A percentile compares a stretch with the other conserved stretches of the same genome.
Conservation (phyloP, 2,113 vertebrate species). For the Microtus montanus region DNA sequence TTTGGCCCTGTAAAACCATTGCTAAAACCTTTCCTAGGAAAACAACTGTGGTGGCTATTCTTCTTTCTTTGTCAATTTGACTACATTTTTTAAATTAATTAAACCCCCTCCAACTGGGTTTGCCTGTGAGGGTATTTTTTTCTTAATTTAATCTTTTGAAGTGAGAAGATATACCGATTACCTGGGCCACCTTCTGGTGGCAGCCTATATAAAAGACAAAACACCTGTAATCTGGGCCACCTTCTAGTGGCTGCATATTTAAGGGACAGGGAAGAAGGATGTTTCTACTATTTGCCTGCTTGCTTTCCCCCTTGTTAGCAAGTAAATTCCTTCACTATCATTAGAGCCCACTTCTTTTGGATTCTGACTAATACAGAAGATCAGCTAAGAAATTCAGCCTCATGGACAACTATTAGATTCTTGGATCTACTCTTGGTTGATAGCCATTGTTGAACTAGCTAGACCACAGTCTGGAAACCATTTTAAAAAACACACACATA, state of each 20-base stretch:
- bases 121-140: too few relatives aligned
- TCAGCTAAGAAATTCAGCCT: not conserved
- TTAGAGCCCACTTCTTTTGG: not conserved
- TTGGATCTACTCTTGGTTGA: not conserved
- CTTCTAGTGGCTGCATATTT: not conserved
- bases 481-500: too few relatives aligned
- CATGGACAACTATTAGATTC: not conserved
- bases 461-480: too few relatives aligned
- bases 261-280: not conserved
- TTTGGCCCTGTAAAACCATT: too few relatives aligned
- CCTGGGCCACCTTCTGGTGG: not conserved
- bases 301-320: not conserved
- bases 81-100: not conserved
- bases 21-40: not conserved
- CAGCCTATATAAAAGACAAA: not conserved
- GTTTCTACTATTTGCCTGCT: not conserved
- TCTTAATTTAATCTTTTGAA: not conserved
- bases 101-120: not conserved
- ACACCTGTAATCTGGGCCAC: not conserved
- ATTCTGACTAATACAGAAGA: not conserved
- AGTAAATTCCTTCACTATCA: not conserved
- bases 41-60: not conserved
- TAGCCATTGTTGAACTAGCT: not conserved
- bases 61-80: not conserved
- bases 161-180: not conserved